Evolutionary conservation across 2,113 vertebrate species (phyloP).

Genomic region (Anser brachyrhynchus): DNA sequence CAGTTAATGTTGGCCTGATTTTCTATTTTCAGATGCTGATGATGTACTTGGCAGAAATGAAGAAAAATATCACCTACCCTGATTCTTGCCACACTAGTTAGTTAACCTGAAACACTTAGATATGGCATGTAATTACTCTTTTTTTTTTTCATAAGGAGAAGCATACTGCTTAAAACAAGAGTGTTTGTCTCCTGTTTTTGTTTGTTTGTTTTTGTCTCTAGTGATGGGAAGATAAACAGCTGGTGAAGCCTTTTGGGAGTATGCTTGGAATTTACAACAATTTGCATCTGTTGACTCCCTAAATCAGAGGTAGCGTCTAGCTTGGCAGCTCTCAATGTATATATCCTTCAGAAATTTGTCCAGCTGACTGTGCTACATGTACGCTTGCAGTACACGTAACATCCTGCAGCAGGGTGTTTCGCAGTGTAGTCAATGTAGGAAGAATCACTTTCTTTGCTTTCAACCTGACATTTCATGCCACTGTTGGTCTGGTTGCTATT

Average conservation of each 20-base stretch:
- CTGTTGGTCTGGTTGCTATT: neutral
- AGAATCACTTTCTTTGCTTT: neutral
- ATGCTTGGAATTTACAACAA: neutral
- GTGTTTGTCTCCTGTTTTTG: neutral
- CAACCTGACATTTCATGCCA: neutral
- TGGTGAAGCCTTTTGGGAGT: neutral
- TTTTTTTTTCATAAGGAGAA: neutral
- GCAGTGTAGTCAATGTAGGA: neutral
- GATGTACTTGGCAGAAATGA: accelerated
- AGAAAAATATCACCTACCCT: neutral
- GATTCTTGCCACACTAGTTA: neutral
- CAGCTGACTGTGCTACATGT: neutral
- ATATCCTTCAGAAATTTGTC: neutral
- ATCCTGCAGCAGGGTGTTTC: neutral
- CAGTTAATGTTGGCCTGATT: neutral
- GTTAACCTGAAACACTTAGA: neutral
- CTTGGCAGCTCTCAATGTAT: neutral
- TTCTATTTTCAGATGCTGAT: neutral
- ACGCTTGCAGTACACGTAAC: neutral
- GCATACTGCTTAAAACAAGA: neutral
- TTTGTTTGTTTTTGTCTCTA: neutral
- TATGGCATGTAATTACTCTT: neutral
- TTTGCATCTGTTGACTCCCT: neutral
- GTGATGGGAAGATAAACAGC: neutral
- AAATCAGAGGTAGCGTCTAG: neutral